Conservation (phyloP, 2,113 vertebrate genomes). For the Pycnonotus jocosus region DNA sequence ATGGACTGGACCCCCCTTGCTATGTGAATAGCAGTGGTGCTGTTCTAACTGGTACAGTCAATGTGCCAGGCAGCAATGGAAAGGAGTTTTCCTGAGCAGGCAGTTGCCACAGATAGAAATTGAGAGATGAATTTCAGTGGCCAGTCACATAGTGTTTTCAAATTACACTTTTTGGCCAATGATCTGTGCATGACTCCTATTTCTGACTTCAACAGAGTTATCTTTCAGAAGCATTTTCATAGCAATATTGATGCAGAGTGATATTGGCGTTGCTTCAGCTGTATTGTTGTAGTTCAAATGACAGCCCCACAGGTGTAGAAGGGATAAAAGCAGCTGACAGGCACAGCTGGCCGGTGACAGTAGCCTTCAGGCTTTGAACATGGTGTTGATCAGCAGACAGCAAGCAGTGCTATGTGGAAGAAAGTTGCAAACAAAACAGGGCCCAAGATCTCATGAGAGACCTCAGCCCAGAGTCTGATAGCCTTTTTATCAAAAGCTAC, state of each 20-base stretch:
- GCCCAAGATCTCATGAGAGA: neutral
- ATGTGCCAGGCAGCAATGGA: neutral
- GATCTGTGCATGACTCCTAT: neutral
- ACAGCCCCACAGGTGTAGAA: neutral
- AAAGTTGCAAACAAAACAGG: neutral
- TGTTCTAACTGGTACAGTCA: neutral
- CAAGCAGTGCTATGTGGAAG: neutral
- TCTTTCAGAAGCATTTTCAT: neutral
- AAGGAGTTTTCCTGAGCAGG: neutral
- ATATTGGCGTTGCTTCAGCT: neutral
- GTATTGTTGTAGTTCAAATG: neutral
- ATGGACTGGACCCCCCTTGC: neutral
- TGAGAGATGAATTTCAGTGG: neutral
- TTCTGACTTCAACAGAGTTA: neutral
- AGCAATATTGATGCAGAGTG: neutral
- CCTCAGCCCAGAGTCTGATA: neutral
- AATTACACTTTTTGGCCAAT: neutral
- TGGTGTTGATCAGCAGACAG: neutral
- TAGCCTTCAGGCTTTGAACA: neutral
- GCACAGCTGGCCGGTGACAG: neutral
- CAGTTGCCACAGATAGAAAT: neutral
- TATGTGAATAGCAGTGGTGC: neutral
- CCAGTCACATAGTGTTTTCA: neutral
- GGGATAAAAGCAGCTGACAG: neutral
- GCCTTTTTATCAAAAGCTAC: neutral